Conservation (phyloP, 2,797 vertebrate genomes). For the Scleropages formosus region DNA sequence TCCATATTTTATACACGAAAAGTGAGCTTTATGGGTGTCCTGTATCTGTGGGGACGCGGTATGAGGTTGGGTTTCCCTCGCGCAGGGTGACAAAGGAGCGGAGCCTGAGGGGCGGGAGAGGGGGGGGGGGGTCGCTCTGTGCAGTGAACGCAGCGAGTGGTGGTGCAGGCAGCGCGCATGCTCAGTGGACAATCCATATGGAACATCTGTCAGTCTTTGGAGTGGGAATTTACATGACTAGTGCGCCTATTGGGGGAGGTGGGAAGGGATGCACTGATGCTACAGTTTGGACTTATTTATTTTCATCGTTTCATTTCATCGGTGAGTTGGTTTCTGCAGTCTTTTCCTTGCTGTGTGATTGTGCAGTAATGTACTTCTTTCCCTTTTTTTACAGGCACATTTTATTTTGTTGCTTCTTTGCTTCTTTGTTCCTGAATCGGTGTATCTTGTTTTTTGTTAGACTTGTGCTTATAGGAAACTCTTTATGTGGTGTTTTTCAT, state of each 20-base stretch:
- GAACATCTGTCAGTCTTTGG: too few species aligned
- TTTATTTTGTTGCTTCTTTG: too few species aligned
- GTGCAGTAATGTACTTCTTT: background rate
- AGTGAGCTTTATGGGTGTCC: slow-evolving; percentile 16
- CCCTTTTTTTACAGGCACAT: background rate
- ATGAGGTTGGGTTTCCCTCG: slow-evolving; percentile 31
- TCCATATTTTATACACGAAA: background rate
- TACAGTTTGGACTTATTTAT: background rate
- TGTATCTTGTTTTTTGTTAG: background rate
- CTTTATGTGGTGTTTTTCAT: too few species aligned
- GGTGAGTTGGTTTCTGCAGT: background rate
- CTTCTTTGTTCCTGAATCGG: background rate
- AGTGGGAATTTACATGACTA: too few species aligned
- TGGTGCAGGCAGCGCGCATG: slow-evolving; percentile 34
- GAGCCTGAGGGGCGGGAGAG: slow-evolving; percentile 29
- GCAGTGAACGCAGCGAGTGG: slow-evolving; percentile 31
- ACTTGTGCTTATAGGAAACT: background rate
- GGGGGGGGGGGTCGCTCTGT: slow-evolving; percentile 28
- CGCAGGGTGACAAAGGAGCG: slow-evolving; percentile 30
- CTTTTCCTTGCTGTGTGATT: background rate
- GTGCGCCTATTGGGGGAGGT: background rate
- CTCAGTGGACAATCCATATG: background rate
- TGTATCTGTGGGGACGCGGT: slow-evolving; percentile 24
- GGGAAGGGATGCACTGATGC: background rate
- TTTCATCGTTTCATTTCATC: background rate